Base-by-base conservation (phyloP, 2,888 invertebrate species). In the Melipona bicolor region DNA sequence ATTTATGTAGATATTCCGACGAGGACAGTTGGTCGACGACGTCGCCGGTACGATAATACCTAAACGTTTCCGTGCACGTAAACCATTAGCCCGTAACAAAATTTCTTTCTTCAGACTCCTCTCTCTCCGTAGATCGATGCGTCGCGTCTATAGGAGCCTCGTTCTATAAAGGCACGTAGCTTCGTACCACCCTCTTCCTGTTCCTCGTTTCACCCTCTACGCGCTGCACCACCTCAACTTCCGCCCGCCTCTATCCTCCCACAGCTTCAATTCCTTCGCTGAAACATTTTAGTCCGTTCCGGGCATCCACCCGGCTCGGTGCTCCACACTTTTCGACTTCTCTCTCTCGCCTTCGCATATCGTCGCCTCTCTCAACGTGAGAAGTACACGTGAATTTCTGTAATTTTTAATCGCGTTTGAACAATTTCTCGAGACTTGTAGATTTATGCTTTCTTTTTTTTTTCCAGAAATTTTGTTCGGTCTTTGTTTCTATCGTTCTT, bases 121-220 rank as follows among this genome's bases (percentile, higher is more conserved):
- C 78, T 36, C 36, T 77, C 79, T 77, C 76, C 71, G 88, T 90
- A 93, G 90, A 93, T 93, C 93, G 93, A 93, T 93, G 92, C 89
- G 92, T 93, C 91, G 90, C 90, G 92, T 89, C 91, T 90, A 88
- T 81, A 77, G 43, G 43, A 88, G 87, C 90, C 88, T 88, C 90
- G 36, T n/a, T 81, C 85, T 91, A 92, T 89, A 89, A 91, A 89
- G 91, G 91, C 89, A 92, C 89, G 91, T 87, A 84, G 84, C 87
- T 87, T 85, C 88, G 90, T 92, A 92, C 92, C 92, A 92, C 89
- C 92, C 92, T 91, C 87, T 92, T 91, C 90, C 90, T 88, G 88
- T 91, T 82, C 79, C 84, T 71, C 59, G 79, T 5, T 70, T 69
- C 24, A 64, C 78, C 74, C 69, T 50, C 70, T 69, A 36, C 24